phyloP scores from a whole-genome alignment of 2,797 vertebrate species.

The Tiaroga cobitis region DNA sequence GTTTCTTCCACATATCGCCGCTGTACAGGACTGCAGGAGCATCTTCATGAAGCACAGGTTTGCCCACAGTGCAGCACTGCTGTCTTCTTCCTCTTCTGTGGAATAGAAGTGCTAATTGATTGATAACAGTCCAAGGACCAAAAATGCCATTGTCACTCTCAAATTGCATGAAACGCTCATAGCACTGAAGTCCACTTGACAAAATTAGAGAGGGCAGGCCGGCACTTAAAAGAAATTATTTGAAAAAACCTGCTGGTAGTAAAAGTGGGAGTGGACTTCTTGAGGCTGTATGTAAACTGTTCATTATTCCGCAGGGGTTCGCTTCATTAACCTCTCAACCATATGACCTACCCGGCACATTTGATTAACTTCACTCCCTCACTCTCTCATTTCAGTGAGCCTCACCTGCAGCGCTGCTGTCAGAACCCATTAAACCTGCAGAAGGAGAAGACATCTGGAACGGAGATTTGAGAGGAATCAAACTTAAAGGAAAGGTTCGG shows the following conservation, averaged over 20 bases:
- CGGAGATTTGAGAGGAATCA: constrained; percentile 27
- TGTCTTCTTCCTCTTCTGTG: background rate
- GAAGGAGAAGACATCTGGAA: constrained; percentile 62
- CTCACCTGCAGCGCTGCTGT: constrained; percentile 75
- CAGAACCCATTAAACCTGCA: constrained; percentile 68
- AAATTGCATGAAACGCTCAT: constrained; percentile 63
- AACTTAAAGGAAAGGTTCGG: background rate
- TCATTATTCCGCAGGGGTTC: constrained; percentile 86
- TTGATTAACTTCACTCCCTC: constrained; percentile 79
- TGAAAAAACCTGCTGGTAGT: constrained; percentile 73
- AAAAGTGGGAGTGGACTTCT: constrained; percentile 86
- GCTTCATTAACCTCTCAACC: constrained; percentile 92
- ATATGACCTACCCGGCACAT: constrained; percentile 76
- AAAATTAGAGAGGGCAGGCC: constrained; percentile 79
- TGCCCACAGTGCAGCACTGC: background rate
- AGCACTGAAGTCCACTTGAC: constrained; percentile 68
- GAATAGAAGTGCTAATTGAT: constrained; percentile 17
- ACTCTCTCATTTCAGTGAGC: constrained; percentile 72
- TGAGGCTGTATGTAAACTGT: constrained; percentile 87
- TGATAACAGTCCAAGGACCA: constrained; percentile 25
- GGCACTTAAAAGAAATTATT: constrained; percentile 72
- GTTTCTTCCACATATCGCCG: background rate
- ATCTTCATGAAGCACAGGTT: background rate
- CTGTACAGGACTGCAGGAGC: background rate
- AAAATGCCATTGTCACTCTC: constrained; percentile 64